These are phyloP conservation scores for Piezodorus guildinii DNA, from an alignment of 1,140 invertebrate species.

Conservation along the genomic window DNA sequence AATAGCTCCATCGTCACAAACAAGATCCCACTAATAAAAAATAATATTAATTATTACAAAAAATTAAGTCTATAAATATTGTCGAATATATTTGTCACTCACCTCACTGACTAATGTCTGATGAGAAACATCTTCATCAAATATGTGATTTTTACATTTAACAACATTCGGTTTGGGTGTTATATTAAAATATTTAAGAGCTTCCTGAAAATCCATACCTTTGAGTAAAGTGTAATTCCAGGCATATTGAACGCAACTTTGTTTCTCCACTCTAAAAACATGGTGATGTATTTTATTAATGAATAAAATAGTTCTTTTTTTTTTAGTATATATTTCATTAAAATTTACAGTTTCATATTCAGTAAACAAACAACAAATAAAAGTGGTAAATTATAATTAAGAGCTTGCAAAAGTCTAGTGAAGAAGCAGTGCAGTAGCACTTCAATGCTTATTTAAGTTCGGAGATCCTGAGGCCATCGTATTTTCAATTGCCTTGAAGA, in stretches of 20 bases:
- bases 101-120: slow-evolving; percentile 38
- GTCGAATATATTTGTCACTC: slow-evolving; percentile 17
- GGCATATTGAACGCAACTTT: slow-evolving; percentile 35
- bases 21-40: slow-evolving; percentile 39
- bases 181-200: slow-evolving; percentile 32
- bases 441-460: no score
- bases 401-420: no score
- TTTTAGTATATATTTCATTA: no score
- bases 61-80: no score
- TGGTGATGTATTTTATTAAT: slow-evolving; percentile 6
- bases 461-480: no score
- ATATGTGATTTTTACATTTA: slow-evolving; percentile 33
- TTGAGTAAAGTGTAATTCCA: slow-evolving; percentile 38
- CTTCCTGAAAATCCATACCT: slow-evolving; percentile 34
- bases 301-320: no score
- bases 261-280: slow-evolving; percentile 1
- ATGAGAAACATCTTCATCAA: slow-evolving; percentile 30
- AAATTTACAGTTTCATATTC: no score
- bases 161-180: slow-evolving; percentile 29
- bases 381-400: no score
- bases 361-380: no score
- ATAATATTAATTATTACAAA: not conserved
- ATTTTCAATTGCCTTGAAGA: no score
- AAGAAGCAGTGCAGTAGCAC: no score
- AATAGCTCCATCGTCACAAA: slow-evolving; percentile 37